Evolutionary conservation across 2,113 vertebrate species (phyloP).

Genomic region (Castor canadensis): DNA sequence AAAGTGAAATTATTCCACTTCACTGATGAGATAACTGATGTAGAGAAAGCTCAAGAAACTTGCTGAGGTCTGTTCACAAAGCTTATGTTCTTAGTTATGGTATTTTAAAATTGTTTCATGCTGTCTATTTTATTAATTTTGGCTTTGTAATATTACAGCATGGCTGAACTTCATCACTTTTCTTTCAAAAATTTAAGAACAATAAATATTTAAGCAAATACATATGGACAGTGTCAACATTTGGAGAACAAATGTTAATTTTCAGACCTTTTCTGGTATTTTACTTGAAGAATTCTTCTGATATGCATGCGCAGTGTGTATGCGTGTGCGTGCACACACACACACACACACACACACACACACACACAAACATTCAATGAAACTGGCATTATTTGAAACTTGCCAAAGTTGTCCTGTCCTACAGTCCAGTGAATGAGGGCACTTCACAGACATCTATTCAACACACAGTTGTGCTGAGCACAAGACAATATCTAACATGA

Average conservation of each 20-base stretch:
- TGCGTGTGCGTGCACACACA: neutral
- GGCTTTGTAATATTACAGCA: slow-evolving; percentile 41
- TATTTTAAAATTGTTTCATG: neutral
- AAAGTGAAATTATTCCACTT: neutral
- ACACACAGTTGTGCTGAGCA: neutral
- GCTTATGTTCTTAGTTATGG: slow-evolving; percentile 21
- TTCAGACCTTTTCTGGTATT: neutral
- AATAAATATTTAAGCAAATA: slow-evolving; percentile 61
- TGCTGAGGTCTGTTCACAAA: neutral
- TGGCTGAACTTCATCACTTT: slow-evolving; percentile 51
- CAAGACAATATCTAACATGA: neutral
- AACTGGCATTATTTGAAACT: neutral
- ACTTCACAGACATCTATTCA: slow-evolving; percentile 27
- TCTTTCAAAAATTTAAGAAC: slow-evolving; percentile 56
- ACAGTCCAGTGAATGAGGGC: neutral
- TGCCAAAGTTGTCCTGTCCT: neutral
- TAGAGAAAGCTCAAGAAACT: neutral
- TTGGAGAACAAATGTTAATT: slow-evolving; percentile 74
- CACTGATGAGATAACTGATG: neutral
- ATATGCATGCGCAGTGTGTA: neutral
- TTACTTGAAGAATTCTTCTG: slow-evolving; percentile 38
- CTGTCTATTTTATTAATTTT: slow-evolving; percentile 47
- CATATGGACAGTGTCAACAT: slow-evolving; percentile 54
- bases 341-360: neutral
- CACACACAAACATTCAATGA: neutral